Evolutionary conservation across 2,888 invertebrate genomes (phyloP), one percentile per base, ranked within the genome.

Genomic region (Rhaphigaster nebulosa): DNA sequence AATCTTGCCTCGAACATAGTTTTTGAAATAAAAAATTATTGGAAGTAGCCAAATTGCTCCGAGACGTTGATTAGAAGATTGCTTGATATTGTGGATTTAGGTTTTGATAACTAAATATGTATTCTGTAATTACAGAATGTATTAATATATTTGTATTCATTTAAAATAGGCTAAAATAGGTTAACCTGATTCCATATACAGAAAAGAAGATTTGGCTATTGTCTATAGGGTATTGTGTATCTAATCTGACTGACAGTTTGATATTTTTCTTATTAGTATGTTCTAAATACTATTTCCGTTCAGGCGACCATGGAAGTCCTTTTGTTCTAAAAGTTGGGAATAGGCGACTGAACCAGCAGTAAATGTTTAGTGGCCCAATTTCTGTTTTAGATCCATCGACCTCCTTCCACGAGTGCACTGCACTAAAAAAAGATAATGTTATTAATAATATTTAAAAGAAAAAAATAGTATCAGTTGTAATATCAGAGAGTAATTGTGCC

Each of bases 301-400:
- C 5, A 6, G 12, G 0, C 1, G 70, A 18, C 34, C 34, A 70
- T 34, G 70, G 20, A 65, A 65, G 15, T 65, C 29, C 13, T 70
- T 34, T 70, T 70, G 70, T 70, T 70, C 0, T 70, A 20, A 70
- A 70, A 70, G 34, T 70, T 38, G 15, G 38, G 70, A 70, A 70
- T 70, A 70, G 70, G 18, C 18, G 34, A 34, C 18, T 38, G 65
- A 65, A 13, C 23, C 12, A 8, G 29, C 0, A 34, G 70, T 65
- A 70, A 34, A 70, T 70, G 70, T 70, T 70, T 70, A 70, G 70
- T 20, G 70, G 34, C 70, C 70, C 34, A 34, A 34, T 70, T 65
- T 70, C 70, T 70, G 20, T 70, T 70, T 70, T 70, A 70, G 70
- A 70, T 70, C 34, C 20, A 34, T 34, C 34, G 20, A 70, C 65